Base-by-base conservation (phyloP, 1,140 invertebrate genomes). In the Penaeus chinensis region DNA sequence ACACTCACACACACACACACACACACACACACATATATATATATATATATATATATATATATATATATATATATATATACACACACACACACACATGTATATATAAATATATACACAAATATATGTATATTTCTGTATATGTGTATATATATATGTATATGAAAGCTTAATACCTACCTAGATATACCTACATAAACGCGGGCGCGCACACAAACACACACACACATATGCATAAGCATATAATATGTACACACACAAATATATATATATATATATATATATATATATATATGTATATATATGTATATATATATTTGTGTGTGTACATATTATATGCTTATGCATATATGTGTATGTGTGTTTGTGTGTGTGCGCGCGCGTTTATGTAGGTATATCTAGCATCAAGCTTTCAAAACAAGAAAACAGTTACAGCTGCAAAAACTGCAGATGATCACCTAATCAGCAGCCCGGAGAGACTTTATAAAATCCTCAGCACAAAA, bases 201-300 rank as follows among this genome's bases (percentile, higher is more conserved):
- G 10, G 27, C 2, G 22, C 13, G 22, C 13, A 71, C 22, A 13
- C n/a, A 18, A 0, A n/a, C n/a, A n/a, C n/a, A n/a, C n/a, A n/a
- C n/a, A 71, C n/a, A 71, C n/a, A 16, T 69, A 24, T 11, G 10
- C 1, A 11, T 27, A n/a, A 13, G 8, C 3, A 24, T 24, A 16
- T 22, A n/a, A 22, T 22, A 69, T 69, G 1, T 69, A 69, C 22
- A 22, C 3, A 69, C 10, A 69, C 2, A 27, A 0, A 16, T n/a
- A 20, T 71, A 22, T 71, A 71, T 71, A 71, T n/a, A 71, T 71
- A 24, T 71, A 71, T 24, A 71, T 71, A 71, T 71, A 71, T 71
- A 24, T 71, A 71, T 27, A 71, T 71, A 71, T 71, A 71, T 27
- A 71, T n/a, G 22, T 27, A 71, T 71, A 71, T 24, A 27, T 71